phyloP scores from a whole-genome alignment of 92 coral and sea anemone species.

The Heliopora coerulea region DNA sequence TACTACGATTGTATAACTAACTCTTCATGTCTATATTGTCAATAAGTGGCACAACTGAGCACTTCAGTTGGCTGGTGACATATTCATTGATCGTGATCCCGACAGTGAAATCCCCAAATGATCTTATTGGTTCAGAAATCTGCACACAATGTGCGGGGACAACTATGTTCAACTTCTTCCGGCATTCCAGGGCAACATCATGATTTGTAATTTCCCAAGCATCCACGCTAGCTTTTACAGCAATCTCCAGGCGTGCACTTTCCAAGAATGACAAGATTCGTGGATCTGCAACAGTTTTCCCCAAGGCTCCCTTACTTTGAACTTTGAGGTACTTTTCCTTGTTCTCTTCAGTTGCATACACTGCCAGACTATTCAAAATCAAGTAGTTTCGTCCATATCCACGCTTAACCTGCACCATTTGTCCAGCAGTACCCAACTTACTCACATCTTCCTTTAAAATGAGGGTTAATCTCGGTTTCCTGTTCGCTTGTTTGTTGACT shows the following conservation, averaged over 20 bases:
- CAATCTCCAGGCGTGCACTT: slow-evolving; percentile 60
- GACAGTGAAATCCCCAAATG: slow-evolving; percentile 72
- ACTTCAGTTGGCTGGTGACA: slow-evolving; percentile 64
- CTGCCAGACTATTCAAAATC: slow-evolving; percentile 80
- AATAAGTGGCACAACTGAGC: slow-evolving; percentile 50
- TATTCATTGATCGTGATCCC: slow-evolving; percentile 64
- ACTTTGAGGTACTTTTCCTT: slow-evolving; percentile 58
- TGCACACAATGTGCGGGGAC: slow-evolving; percentile 83
- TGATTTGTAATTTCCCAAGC: slow-evolving; percentile 68
- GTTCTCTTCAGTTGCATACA: slow-evolving; percentile 88
- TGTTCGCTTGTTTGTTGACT: slow-evolving; percentile 76
- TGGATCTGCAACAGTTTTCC: slow-evolving; percentile 45
- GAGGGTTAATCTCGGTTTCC: slow-evolving; percentile 68
- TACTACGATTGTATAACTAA: not conserved
- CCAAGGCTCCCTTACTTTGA: slow-evolving; percentile 47
- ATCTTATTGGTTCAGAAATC: slow-evolving; percentile 62
- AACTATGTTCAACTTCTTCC: slow-evolving; percentile 68
- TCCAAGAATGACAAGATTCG: slow-evolving; percentile 68
- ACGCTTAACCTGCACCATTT: slow-evolving; percentile 80
- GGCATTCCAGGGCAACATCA: slow-evolving; percentile 75
- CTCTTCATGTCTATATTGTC: not conserved
- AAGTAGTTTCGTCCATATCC: slow-evolving; percentile 84
- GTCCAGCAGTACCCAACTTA: slow-evolving; percentile 79
- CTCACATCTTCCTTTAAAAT: slow-evolving; percentile 74
- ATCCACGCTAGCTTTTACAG: slow-evolving; percentile 58